Percentiles rank a stretch among this genome's conserved stretches.
Conservation (phyloP, 2,888 invertebrate genomes). For the Oscheius sp. region DNA sequence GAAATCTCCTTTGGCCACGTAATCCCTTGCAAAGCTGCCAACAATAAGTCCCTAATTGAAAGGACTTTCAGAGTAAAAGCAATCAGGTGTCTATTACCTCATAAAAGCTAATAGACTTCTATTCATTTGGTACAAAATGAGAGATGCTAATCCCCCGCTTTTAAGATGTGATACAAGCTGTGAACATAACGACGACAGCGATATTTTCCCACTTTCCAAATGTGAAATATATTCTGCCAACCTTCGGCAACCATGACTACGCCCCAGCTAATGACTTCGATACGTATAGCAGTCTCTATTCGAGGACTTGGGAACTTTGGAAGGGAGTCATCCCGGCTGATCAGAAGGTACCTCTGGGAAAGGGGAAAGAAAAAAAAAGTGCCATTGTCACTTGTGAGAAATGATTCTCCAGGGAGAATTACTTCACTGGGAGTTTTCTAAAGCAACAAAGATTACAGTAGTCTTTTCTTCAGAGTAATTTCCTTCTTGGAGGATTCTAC, state of each 20-base stretch:
- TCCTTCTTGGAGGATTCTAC: slow-evolving; percentile 65
- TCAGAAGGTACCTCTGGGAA: slow-evolving; percentile 37
- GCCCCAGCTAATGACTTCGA: slow-evolving; percentile 62
- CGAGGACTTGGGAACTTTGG: slow-evolving; percentile 53
- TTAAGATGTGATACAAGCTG: slow-evolving; percentile 43
- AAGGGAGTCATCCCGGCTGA: slow-evolving; percentile 51
- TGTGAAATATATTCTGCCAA: slow-evolving; percentile 59
- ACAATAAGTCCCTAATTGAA: no score
- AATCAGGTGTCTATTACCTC: no score
- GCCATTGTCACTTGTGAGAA: not conserved
- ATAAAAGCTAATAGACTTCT: no score
- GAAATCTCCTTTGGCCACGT: no score
- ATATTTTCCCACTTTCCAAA: slow-evolving; percentile 30
- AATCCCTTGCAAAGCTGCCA: no score
- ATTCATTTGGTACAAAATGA: no score
- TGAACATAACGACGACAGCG: slow-evolving; percentile 43
- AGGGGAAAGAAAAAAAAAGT: not conserved
- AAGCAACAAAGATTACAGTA: not conserved
- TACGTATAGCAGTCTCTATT: slow-evolving; percentile 44
- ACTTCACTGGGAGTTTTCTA: no score
- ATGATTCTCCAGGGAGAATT: not conserved
- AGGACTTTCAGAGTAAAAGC: no score
- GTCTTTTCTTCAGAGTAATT: slow-evolving; percentile 41
- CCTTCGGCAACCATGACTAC: slow-evolving; percentile 68
- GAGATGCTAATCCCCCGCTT: no score